phyloP scores from a whole-genome alignment of 2,113 vertebrate genomes.

The Serilophus lunatus region DNA sequence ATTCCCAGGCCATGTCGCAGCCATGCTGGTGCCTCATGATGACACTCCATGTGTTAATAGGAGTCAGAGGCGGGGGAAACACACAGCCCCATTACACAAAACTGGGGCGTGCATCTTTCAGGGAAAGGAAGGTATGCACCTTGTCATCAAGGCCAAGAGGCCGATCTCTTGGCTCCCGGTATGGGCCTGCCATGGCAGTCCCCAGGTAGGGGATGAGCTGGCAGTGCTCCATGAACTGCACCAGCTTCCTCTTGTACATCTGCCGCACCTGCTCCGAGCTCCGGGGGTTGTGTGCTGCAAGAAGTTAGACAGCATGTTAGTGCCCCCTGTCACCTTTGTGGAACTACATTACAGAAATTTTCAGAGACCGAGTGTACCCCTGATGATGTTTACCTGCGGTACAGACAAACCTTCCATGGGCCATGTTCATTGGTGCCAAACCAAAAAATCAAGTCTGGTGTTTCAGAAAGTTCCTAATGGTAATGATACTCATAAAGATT shows the following conservation, averaged over 20 bases:
- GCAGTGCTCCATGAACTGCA: constrained; percentile 82
- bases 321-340: rapidly evolving
- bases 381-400: rapidly evolving
- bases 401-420: rapidly evolving
- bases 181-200: constrained; percentile 74
- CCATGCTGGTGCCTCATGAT: not conserved
- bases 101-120: constrained; percentile 61
- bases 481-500: rapidly evolving
- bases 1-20: rapidly evolving
- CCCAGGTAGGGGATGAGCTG: constrained; percentile 85
- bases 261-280: constrained; percentile 72
- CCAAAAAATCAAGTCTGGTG: not conserved
- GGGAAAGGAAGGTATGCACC: constrained; percentile 79
- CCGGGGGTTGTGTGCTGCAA: constrained; percentile 83
- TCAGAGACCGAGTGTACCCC: not conserved
- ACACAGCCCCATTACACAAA: not conserved
- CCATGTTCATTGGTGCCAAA: rapidly evolving
- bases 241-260: constrained; percentile 83
- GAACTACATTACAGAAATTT: rapidly evolving
- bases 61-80: not conserved
- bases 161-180: constrained; percentile 71
- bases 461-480: not conserved
- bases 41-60: not conserved
- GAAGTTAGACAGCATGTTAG: not conserved
- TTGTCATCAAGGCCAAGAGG: constrained; percentile 80